phyloP scores from a whole-genome alignment of 2,113 vertebrate species.

The Paraplagusia blochii region DNA sequence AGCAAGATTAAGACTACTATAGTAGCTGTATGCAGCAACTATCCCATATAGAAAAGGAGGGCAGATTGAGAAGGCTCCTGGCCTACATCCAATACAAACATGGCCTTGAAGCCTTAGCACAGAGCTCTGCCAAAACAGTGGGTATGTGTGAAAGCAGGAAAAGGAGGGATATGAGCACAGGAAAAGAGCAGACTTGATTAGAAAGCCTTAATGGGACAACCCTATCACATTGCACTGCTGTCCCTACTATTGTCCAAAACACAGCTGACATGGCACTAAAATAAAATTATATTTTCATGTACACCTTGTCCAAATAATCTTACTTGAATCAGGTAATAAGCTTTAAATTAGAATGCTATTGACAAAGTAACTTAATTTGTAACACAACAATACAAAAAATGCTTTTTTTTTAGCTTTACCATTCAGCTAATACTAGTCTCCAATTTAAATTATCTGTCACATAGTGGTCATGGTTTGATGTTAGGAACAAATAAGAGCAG shows the following conservation, averaged over 20 bases:
- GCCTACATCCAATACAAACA: conserved; percentile 63
- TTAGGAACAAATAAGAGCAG: conserved; percentile 1
- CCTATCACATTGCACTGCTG: conserved; percentile 59
- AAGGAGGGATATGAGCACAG: conserved; percentile 38
- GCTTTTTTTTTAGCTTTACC: conserved; percentile 1
- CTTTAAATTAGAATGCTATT: conserved; percentile 42
- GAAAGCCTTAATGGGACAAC: conserved; percentile 67
- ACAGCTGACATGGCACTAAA: conserved; percentile 59
- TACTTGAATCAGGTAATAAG: conserved; percentile 29
- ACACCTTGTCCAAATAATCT: conserved; percentile 32
- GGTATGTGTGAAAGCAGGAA: conserved; percentile 53
- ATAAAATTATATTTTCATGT: conserved; percentile 49
- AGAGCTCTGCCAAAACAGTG: conserved; percentile 57
- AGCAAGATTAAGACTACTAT: conserved; percentile 36
- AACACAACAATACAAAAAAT: conserved; percentile 10
- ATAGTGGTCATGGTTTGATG: conserved; percentile 2
- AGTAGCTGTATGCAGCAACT: conserved; percentile 44
- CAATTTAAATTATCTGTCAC: conserved; percentile 1
- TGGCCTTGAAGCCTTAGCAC: conserved; percentile 63
- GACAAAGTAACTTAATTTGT: conserved; percentile 18
- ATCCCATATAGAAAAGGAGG: conserved; percentile 43
- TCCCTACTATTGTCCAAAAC: conserved; percentile 62
- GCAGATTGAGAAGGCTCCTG: conserved; percentile 58
- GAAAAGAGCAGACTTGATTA: conserved; percentile 66
- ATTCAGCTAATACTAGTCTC: background rate